Evolutionary conservation across 2,113 vertebrate species (phyloP), one percentile per base, ranked within the genome.

Genomic region (Gallinago paraguaiae): DNA sequence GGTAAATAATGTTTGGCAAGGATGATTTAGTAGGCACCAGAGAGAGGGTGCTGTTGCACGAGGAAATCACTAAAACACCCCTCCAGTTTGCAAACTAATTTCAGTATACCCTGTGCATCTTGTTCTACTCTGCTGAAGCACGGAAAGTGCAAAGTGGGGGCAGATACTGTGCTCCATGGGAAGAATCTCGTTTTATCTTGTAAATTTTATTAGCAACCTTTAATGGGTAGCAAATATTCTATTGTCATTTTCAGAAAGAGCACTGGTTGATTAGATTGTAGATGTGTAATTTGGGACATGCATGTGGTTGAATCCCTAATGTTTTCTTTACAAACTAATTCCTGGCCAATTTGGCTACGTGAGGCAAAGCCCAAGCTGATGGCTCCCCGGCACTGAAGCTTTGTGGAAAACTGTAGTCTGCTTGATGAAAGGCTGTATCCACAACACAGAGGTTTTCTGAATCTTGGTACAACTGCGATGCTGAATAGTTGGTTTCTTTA

Each of bases 1-100:
- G 92, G 92, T 96, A 96, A 97, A 97, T 97, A 97, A 51, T 50
- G 76, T 84, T 96, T 95, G 93, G 95, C 92, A 92, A 84, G 83
- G 74, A 86, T 71, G 69, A 72, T 88, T 88, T 94, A 88, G 80
- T 65, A 96, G 80, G 77, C 90, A 94, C 33, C 43, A 41, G 76
- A 67, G 86, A 90, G 88, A 92, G 27, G 79, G 76, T 95, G 92
- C 67, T 80, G 88, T 90, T 9, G 3, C 88, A 88, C 3, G 5
- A 94, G 88, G 93, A 94, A 94, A 90, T 95, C 80, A 72, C 56
- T 30, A 43, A 60, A 89, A 81, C 77, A 72, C 35, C 80, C 76
- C 48, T 79, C 61, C 45, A 37, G 48, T 90, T 88, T 72, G 41
- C 80, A 88, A 86, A 48, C 77, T 81, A 0, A 83, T 92, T 90